Evolutionary conservation across 1,140 invertebrate species (phyloP), one percentile per base, ranked within the genome.

Genomic region (Scaptomyza montana): DNA sequence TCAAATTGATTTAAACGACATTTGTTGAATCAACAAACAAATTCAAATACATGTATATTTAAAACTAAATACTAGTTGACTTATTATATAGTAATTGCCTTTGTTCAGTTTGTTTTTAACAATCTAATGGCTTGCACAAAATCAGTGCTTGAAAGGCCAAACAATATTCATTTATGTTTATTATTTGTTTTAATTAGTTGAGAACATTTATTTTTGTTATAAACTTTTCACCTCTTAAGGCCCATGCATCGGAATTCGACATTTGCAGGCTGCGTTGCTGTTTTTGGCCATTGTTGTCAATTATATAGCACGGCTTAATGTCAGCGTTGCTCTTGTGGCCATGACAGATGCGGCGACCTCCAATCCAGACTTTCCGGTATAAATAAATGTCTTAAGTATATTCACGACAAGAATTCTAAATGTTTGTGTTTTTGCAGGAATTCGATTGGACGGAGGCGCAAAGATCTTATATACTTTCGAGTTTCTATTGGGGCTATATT

Each of bases 281-380:
- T 95, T 95, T 71, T 57, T 95, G 8, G 93, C 94, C 2, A 93
- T 95, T 74, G 75, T 93, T 0, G 92, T 94, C 10, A 94, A 94
- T 0, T 95, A 94, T 69, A 93, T 93, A 16, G 93, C 94, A 66
- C 91, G 95, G 53, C 93, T 95, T 10, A 95, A 94, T 57, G 93
- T 95, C 72, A 95, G 95, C 39, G 94, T 96, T 57, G 94, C 94
- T 0, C 93, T 96, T n/a, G 95, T 96, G 0, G 95, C 95, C 25
- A 96, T 96, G 95, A 95, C 94, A 1, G 92, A 95, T 68, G 60
- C 78, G 5, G 70, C 61, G 0, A 74, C 74, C n/a, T 67, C 77
- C 49, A 90, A 89, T 78, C 59, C 64, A 0, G 51, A 89, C 25
- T 89, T 89, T 71, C 80, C 77, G 10, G 89, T 90, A 68, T 57